Evolutionary conservation across 2,888 invertebrate genomes (phyloP).

Genomic region (Leptopilina syphax): DNA sequence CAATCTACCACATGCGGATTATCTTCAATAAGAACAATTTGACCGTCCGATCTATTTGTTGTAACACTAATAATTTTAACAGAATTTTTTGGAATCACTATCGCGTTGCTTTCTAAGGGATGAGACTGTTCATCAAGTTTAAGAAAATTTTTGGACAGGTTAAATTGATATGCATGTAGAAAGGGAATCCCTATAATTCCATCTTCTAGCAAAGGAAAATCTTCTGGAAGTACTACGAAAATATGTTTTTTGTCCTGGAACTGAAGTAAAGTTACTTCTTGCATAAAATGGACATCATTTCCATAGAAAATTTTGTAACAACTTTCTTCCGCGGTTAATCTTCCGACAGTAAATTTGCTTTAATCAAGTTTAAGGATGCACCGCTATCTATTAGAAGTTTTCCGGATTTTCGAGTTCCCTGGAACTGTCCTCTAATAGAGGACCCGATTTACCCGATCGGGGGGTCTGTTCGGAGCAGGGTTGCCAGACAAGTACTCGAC

Average conservation of each 20-base stretch:
- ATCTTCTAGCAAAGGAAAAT: background rate
- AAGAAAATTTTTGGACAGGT: background rate
- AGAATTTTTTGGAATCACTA: background rate
- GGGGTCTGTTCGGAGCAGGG: too few species aligned
- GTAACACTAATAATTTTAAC: background rate
- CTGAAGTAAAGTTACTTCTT: background rate
- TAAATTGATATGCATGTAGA: background rate
- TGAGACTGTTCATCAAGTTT: conserved; percentile 3
- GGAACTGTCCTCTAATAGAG: background rate
- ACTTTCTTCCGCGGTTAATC: background rate
- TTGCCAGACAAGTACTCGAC: too few species aligned
- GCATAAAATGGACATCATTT: background rate
- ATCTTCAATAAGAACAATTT: too few species aligned
- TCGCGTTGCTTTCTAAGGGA: too few species aligned
- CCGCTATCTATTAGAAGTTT: background rate
- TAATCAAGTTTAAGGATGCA: background rate
- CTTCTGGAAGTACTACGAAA: background rate
- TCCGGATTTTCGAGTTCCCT: background rate
- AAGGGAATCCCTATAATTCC: background rate
- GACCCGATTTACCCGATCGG: background rate
- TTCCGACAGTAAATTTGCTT: background rate
- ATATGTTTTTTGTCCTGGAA: background rate
- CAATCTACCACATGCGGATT: too few species aligned
- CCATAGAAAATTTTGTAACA: background rate
- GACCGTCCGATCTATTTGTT: background rate